Conservation (phyloP, 1,140 invertebrate genomes). For the Euwallacea similis region DNA sequence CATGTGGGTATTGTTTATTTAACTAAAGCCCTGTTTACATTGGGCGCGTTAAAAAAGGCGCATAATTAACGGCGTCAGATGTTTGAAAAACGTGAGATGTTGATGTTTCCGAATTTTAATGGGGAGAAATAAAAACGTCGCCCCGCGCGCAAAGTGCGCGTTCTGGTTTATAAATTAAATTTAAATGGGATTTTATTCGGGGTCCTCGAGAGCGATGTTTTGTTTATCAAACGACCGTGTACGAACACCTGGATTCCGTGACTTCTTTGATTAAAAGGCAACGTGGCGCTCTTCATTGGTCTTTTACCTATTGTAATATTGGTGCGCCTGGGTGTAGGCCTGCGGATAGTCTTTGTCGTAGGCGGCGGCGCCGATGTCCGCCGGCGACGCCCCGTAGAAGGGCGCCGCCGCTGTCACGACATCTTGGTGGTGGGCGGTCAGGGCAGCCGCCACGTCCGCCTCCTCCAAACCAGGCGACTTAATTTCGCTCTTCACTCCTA, state of each 20-base stretch:
- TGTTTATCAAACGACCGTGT: no score
- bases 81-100: constrained; percentile 12
- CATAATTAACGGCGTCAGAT: constrained; percentile 27
- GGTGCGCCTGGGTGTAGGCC: constrained; percentile 61
- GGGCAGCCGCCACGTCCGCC: constrained; percentile 55
- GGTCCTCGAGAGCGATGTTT: no score
- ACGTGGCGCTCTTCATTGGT: no score
- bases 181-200: no score
- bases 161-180: constrained; percentile 1
- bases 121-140: constrained; percentile 18
- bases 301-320: constrained; percentile 69
- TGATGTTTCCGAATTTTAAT: constrained; percentile 22
- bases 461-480: constrained; percentile 62
- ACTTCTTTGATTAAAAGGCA: no score
- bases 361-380: constrained; percentile 46
- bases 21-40: constrained; percentile 10
- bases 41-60: constrained; percentile 10
- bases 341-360: constrained; percentile 53
- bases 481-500: constrained; percentile 62
- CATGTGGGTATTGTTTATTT: constrained; percentile 17
- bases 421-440: constrained; percentile 48
- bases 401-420: constrained; percentile 44
- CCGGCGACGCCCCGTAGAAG: constrained; percentile 46
- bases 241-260: no score
- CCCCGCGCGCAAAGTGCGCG: neutral